A percentile compares a stretch with the other conserved stretches of the same genome.
These are phyloP conservation scores for Crenichthys baileyi DNA, from an alignment of 2,797 vertebrate species.

Conservation along the genomic window DNA sequence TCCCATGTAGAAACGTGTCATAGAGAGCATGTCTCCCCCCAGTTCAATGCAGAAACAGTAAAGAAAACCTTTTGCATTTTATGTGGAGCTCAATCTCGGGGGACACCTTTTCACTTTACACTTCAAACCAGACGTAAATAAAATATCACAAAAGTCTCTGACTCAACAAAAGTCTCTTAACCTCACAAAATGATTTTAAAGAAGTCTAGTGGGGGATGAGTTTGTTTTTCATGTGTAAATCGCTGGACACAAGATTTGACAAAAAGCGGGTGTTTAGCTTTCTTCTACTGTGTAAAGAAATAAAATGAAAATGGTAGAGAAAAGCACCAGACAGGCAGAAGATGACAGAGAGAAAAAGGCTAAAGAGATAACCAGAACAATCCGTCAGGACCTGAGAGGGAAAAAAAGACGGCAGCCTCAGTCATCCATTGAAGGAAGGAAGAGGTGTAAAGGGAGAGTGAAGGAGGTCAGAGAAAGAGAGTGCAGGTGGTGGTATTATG, in stretches of 20 bases:
- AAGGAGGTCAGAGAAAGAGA: conserved; percentile 59
- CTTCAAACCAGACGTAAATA: conserved; percentile 51
- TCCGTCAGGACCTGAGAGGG: conserved; percentile 40
- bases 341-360: conserved; percentile 35
- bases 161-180: conserved; percentile 63
- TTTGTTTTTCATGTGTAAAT: conserved; percentile 30
- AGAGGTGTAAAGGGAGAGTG: conserved; percentile 30
- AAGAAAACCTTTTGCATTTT: conserved; percentile 58
- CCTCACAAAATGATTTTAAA: conserved; percentile 28
- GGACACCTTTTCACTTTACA: conserved; percentile 44
- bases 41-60: conserved; percentile 51
- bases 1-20: conserved; percentile 49
- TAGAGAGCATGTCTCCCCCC: conserved; percentile 42
- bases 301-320: conserved; percentile 25
- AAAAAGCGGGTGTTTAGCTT: conserved; percentile 38
- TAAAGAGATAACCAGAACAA: conserved; percentile 44
- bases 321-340: conserved; percentile 29
- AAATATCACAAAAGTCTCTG: conserved; percentile 51
- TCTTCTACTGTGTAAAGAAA: conserved; percentile 38
- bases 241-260: conserved; percentile 37
- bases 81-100: conserved; percentile 51
- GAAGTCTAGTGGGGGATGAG: conserved; percentile 10
- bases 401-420: conserved; percentile 34
- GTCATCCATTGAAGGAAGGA: conserved; percentile 39
- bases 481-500: conserved; percentile 66